A percentile compares a stretch with the other conserved stretches of the same genome.
phyloP scores from a whole-genome alignment of 2,888 invertebrate genomes.

The Pediacus dermestoides region DNA sequence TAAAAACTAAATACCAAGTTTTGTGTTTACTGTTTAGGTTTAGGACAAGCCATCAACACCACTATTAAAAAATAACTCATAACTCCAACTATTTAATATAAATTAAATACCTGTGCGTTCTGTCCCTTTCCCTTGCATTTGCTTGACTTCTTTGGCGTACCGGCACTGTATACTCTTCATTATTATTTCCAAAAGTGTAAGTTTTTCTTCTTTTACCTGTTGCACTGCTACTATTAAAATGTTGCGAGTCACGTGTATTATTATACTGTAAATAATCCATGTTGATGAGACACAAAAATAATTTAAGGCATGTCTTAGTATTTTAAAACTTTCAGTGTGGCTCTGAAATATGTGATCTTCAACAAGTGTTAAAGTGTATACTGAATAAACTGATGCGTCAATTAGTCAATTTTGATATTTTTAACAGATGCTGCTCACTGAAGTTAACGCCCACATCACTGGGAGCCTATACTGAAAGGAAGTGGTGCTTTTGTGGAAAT shows the following conservation, averaged over 20 bases:
- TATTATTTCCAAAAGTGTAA: slow-evolving; percentile 12
- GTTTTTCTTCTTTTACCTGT: slow-evolving; percentile 29
- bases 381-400: slow-evolving; percentile 13
- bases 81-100: slow-evolving; percentile 4
- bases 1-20: too few species aligned
- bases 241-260: slow-evolving; percentile 13
- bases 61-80: too few species aligned
- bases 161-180: slow-evolving; percentile 29
- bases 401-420: slow-evolving; percentile 34
- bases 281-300: too few species aligned
- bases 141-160: slow-evolving; percentile 70
- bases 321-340: too few species aligned
- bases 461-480: too few species aligned
- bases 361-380: slow-evolving; percentile 23
- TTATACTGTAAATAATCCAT: slow-evolving; percentile 25
- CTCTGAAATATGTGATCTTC: too few species aligned
- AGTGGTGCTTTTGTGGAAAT: too few species aligned
- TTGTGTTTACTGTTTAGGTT: too few species aligned
- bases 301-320: too few species aligned
- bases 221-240: slow-evolving; percentile 13
- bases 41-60: too few species aligned
- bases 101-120: slow-evolving; percentile 70
- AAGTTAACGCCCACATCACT: slow-evolving; percentile 29
- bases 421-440: slow-evolving; percentile 35
- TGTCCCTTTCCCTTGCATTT: slow-evolving; percentile 76